Base-by-base conservation (phyloP, 1,140 invertebrate genomes). In the Achatina immaculata region DNA sequence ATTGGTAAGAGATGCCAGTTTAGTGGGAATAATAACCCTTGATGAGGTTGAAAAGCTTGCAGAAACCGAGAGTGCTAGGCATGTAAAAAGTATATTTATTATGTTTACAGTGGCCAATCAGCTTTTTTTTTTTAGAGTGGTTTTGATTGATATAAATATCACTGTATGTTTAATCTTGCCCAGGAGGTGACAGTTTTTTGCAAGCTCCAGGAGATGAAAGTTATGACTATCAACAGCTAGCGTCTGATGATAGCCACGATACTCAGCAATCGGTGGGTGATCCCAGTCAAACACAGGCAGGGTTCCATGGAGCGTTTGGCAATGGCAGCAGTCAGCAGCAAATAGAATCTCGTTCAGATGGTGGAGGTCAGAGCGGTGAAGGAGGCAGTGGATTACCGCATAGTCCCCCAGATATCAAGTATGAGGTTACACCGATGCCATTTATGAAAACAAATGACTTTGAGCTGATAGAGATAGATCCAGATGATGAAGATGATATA, bases 381-480 rank as follows among this genome's bases (percentile, higher is more conserved):
- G 51, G 74, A 24, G 65, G 58, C 40, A 68, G 58, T 48, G 58
- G 76, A 51, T 6, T 31, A 66, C 58, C 36, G 11, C 51, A 66
- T 66, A 68, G 76, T 68, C 78, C 78, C 19, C 78, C 78, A 24
- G 78, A 80, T 34, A 80, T 80, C 40, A 80, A 80, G 45, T 36
- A 42, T 16, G 78, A 80, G 48, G 66, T 72, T 9, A 80, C 78
- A 0, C 78, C 78, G 1, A 34, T 66, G 31, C 65, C 66, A 36
- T 80, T 80, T 72, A 80, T 80, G 66, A 71, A 69, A 72, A 28
- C 78, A 24, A 58, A 80, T 72, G 78, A 80, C 31, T 80, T 80
- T 72, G 78, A 80, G n/a, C 28, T 80, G 34, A 80, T 80, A 51
- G 78, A 80, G 34, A 80, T 80, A 51, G 78, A 80, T 72, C 78